phyloP scores from a whole-genome alignment of 2,113 vertebrate genomes.

The Lasiurus cinereus region DNA sequence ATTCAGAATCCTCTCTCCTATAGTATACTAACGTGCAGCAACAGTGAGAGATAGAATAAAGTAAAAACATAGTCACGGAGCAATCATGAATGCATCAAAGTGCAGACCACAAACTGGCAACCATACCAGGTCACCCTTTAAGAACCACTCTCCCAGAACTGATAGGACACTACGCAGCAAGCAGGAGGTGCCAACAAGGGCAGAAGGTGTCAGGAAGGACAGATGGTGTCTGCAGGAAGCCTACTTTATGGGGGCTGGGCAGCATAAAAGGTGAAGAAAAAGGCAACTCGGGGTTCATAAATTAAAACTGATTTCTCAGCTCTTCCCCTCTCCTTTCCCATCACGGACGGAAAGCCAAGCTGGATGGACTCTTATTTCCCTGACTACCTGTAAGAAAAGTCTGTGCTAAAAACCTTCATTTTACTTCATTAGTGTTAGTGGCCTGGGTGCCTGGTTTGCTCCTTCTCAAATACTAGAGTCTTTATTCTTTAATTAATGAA shows the following conservation, averaged over 20 bases:
- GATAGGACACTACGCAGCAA: neutral
- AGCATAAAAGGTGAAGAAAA: conserved; percentile 15
- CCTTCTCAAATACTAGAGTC: neutral
- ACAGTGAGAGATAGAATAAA: neutral
- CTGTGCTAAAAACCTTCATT: conserved; percentile 1
- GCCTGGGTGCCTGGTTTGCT: neutral
- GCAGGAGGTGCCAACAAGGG: conserved; percentile 4
- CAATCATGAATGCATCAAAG: neutral
- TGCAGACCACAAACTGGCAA: neutral
- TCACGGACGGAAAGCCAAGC: neutral
- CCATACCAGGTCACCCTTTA: neutral
- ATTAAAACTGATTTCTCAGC: conserved; percentile 40
- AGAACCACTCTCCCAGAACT: neutral
- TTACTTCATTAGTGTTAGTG: neutral
- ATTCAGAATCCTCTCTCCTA: neutral
- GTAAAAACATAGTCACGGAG: neutral
- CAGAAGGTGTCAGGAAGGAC: conserved; percentile 42
- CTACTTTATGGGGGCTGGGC: neutral
- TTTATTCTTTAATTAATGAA: neutral
- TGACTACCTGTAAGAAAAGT: conserved; percentile 13
- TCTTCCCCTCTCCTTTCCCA: neutral
- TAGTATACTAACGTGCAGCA: neutral
- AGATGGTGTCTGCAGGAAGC: conserved; percentile 65
- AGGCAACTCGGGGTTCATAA: neutral
- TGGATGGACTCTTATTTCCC: neutral